Evolutionary conservation across 2,888 invertebrate species (phyloP).

Genomic region (Cacoxenus indagator): DNA sequence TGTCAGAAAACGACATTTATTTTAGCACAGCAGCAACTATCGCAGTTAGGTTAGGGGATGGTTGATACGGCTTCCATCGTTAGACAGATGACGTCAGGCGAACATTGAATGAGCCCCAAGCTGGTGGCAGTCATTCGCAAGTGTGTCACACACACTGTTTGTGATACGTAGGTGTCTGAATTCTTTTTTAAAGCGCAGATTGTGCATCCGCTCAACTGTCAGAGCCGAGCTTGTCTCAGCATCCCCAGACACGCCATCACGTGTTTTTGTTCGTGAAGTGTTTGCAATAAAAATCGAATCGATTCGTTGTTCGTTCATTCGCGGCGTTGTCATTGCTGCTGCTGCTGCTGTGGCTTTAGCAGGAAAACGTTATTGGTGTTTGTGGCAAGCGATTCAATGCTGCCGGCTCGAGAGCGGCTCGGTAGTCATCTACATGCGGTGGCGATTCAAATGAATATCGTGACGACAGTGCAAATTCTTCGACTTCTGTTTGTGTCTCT

Average conservation of each 20-base stretch:
- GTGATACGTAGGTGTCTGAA: conserved; percentile 16
- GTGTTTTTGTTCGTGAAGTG: conserved; percentile 1
- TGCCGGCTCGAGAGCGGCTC: background rate
- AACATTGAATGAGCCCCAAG: background rate
- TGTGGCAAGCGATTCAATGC: conserved; percentile 9
- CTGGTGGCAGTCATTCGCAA: background rate
- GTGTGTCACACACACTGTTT: conserved; percentile 7
- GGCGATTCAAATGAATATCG: background rate
- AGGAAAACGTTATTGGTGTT: conserved; percentile 12
- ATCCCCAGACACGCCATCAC: too few relatives aligned
- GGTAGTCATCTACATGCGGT: background rate
- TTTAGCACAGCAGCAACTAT: too few relatives aligned
- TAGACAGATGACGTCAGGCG: conserved; percentile 7
- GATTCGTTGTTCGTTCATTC: background rate
- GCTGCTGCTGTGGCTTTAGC: background rate
- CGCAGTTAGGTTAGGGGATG: too few relatives aligned
- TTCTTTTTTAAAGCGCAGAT: background rate
- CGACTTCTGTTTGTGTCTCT: too few relatives aligned
- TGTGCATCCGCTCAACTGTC: background rate
- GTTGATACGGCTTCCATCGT: too few relatives aligned
- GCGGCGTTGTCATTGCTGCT: background rate
- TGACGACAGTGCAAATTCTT: too few relatives aligned
- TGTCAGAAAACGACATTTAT: too few relatives aligned
- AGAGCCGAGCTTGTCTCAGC: too few relatives aligned
- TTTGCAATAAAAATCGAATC: conserved; percentile 22